phyloP scores from a whole-genome alignment of 2,888 invertebrate genomes.

The Synanthedon vespiformis region DNA sequence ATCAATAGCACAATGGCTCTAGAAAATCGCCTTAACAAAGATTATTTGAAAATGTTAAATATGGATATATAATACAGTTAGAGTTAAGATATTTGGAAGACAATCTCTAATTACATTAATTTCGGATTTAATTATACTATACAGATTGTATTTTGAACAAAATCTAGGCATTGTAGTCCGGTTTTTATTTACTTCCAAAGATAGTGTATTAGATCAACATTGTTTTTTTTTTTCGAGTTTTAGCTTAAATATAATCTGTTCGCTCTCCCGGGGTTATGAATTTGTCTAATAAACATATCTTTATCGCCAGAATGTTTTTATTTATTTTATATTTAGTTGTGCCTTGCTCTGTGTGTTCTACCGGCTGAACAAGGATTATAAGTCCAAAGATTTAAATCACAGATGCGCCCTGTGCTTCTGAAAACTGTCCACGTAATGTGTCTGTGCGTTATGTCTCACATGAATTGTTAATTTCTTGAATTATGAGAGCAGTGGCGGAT shows the following conservation, averaged over 20 bases:
- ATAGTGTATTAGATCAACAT: conserved; percentile 55
- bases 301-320: conserved; percentile 48
- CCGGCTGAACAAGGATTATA: too few relatives aligned
- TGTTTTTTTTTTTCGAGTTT: conserved; percentile 18
- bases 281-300: conserved; percentile 69
- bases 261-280: conserved; percentile 43
- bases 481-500: too few relatives aligned
- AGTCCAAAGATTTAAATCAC: too few relatives aligned
- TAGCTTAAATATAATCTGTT: conserved; percentile 32
- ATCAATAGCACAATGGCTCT: too few relatives aligned
- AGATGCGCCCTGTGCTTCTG: too few relatives aligned
- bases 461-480: too few relatives aligned
- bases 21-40: conserved; percentile 12
- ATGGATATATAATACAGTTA: too few relatives aligned
- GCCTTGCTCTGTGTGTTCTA: too few relatives aligned
- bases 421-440: too few relatives aligned
- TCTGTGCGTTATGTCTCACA: too few relatives aligned
- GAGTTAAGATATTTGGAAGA: conserved; percentile 2
- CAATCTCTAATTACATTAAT: background rate
- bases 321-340: conserved; percentile 5
- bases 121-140: background rate
- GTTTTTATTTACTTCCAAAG: conserved; percentile 64
- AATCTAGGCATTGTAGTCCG: conserved; percentile 29
- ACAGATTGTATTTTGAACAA: conserved; percentile 18
- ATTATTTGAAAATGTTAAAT: conserved; percentile 8